Evolutionary conservation across 1,140 invertebrate species (phyloP).

Genomic region (Zaprionus lachaisei): DNA sequence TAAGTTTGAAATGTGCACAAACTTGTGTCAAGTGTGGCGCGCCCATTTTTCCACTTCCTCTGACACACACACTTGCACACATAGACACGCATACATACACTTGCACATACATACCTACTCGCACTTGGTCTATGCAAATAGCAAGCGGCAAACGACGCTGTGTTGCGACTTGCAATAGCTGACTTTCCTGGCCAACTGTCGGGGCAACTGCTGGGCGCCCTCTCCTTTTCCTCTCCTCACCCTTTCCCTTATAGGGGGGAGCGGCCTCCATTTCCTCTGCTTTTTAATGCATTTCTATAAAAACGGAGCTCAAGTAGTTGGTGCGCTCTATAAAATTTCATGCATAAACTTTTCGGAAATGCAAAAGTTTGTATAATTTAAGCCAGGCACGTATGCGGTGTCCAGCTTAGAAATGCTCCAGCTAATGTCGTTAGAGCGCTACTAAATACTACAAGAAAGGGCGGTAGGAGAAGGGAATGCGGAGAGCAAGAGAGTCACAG

Average conservation of each 20-base stretch:
- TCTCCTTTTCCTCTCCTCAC: neutral
- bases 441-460: conserved; percentile 27
- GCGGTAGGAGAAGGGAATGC: neutral
- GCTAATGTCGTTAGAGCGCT: conserved; percentile 32
- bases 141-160: conserved; percentile 20
- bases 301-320: conserved; percentile 76
- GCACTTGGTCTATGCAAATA: conserved; percentile 67
- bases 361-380: conserved; percentile 80
- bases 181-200: conserved; percentile 10
- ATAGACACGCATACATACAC: conserved; percentile 8
- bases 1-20: conserved; percentile 70
- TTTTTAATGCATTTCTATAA: conserved; percentile 52
- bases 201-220: neutral
- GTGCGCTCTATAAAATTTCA: conserved; percentile 75
- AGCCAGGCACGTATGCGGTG: conserved; percentile 69
- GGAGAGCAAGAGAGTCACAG: neutral
- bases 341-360: conserved; percentile 77
- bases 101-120: neutral
- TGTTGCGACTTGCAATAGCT: conserved; percentile 28
- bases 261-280: conserved; percentile 23
- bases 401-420: conserved; percentile 57
- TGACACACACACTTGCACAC: neutral
- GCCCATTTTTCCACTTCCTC: conserved; percentile 21
- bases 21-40: conserved; percentile 61
- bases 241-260: neutral